Conservation (phyloP, 2,888 invertebrate genomes). For the Lydus trimaculatus region DNA sequence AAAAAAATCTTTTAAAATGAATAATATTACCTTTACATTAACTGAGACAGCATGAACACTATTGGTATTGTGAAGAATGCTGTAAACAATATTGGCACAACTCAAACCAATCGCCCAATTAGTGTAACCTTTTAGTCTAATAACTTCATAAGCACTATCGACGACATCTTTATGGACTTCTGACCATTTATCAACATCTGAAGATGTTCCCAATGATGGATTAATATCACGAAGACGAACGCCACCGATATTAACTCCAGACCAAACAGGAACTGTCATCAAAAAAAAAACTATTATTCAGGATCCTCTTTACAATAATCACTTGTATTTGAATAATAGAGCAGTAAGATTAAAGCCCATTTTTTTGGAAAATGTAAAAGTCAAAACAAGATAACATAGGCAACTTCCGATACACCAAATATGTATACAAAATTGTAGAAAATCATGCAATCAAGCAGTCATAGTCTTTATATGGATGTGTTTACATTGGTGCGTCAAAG, state of each 20-base stretch:
- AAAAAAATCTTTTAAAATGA: conserved; percentile 14
- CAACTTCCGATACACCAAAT: no score
- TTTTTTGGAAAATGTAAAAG: no score
- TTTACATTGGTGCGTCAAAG: no score
- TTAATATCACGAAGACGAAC: conserved; percentile 82
- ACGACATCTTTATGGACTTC: conserved; percentile 84
- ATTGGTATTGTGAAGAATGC: conserved; percentile 75
- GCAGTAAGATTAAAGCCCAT: no score
- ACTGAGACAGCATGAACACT: conserved; percentile 83
- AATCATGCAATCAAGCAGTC: no score
- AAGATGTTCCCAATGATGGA: conserved; percentile 73
- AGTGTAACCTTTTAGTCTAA: conserved; percentile 88
- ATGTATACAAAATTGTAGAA: no score
- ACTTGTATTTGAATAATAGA: no score
- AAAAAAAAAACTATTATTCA: no score
- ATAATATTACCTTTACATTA: conserved; percentile 70
- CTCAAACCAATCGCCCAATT: conserved; percentile 91
- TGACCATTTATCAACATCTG: conserved; percentile 81
- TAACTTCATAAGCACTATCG: conserved; percentile 86
- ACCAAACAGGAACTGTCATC: conserved; percentile 85
- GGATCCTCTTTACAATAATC: no score
- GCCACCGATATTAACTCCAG: conserved; percentile 91
- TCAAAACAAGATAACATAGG: no score
- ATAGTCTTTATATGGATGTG: no score
- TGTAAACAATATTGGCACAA: conserved; percentile 73